Percentiles rank a stretch among this genome's conserved stretches.
Evolutionary conservation across 2,113 vertebrate genomes (phyloP).

Genomic region (Rhinoderma darwinii): DNA sequence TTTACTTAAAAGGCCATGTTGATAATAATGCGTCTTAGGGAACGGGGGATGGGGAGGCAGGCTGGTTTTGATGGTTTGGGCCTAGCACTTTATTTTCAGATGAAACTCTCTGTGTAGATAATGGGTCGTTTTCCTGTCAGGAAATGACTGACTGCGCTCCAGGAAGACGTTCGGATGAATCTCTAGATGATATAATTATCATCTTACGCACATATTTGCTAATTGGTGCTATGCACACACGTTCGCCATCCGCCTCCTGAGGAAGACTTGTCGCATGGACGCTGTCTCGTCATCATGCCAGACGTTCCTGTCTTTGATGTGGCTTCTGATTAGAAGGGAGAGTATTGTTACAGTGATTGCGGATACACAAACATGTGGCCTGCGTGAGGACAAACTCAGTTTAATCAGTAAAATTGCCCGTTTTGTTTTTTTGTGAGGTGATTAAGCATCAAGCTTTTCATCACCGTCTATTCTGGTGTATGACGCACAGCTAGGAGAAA

Average conservation of each 20-base stretch:
- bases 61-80: not conserved
- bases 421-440: not conserved
- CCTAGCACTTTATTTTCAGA: not conserved
- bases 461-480: not conserved
- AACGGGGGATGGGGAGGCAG: no score
- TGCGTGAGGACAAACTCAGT: no score
- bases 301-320: not conserved
- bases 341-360: not conserved
- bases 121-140: conserved; percentile 10
- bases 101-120: not conserved
- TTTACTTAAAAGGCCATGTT: not conserved
- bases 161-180: not conserved
- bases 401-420: not conserved
- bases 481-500: not conserved
- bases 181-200: not conserved
- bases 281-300: not conserved
- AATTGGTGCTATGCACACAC: not conserved
- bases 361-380: not conserved
- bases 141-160: conserved; percentile 4
- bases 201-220: not conserved
- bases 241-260: not conserved
- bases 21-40: not conserved
- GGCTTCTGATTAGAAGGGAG: not conserved
- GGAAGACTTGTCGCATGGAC: not conserved
- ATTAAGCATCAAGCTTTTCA: not conserved